These are phyloP conservation scores for Melangyna quadrimaculata DNA, from an alignment of 2,888 invertebrate genomes.

Conservation along the genomic window DNA sequence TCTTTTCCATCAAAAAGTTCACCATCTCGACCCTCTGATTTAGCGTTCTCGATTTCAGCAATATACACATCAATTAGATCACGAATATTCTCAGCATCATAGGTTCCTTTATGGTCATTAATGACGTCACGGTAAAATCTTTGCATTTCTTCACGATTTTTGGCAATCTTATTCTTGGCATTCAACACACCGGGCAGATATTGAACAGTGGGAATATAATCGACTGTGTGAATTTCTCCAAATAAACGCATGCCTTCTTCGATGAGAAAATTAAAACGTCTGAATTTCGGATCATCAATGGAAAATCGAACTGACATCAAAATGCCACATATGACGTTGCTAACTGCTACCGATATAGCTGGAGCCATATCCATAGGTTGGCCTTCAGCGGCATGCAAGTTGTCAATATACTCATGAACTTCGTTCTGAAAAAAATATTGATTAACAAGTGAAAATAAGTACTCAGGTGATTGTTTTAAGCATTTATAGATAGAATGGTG, in stretches of 20 bases:
- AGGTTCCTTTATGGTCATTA: slow-evolving; percentile 89
- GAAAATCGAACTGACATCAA: slow-evolving; percentile 94
- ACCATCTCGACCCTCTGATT: slow-evolving; percentile 87
- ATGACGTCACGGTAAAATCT: slow-evolving; percentile 91
- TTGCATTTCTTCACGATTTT: slow-evolving; percentile 92
- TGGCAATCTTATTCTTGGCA: slow-evolving; percentile 84
- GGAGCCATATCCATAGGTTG: slow-evolving; percentile 88
- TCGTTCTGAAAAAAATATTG: slow-evolving; percentile 83
- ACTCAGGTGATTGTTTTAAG: background rate
- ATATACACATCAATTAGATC: slow-evolving; percentile 94
- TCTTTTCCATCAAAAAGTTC: slow-evolving; percentile 92
- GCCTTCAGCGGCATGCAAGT: slow-evolving; percentile 85
- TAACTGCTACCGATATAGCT: slow-evolving; percentile 89
- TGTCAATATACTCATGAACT: slow-evolving; percentile 87
- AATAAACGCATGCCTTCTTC: slow-evolving; percentile 95
- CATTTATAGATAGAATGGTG: background rate
- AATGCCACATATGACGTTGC: slow-evolving; percentile 94
- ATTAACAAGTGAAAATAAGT: slow-evolving; percentile 17
- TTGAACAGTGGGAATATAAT: slow-evolving; percentile 90
- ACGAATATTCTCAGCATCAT: slow-evolving; percentile 88
- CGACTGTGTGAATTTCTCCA: slow-evolving; percentile 90
- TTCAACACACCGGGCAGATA: slow-evolving; percentile 85
- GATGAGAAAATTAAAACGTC: slow-evolving; percentile 91
- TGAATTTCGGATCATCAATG: slow-evolving; percentile 89
- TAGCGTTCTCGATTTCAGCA: slow-evolving; percentile 91